phyloP scores from a whole-genome alignment of 1,140 invertebrate species.

The Kradibia gibbosae region DNA sequence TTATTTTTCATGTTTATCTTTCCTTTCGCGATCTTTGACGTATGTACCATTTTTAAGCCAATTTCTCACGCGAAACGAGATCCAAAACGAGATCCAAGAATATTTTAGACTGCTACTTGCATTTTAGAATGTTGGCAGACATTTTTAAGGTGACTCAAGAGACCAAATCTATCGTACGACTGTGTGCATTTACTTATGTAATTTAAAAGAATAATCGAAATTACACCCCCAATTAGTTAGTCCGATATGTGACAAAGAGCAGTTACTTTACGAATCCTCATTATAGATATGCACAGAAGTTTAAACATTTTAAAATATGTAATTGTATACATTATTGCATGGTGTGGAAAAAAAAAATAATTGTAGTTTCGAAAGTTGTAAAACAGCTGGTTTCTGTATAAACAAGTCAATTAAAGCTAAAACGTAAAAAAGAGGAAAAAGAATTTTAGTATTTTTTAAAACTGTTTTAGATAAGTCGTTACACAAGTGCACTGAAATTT shows the following conservation, averaged over 20 bases:
- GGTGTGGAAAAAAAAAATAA: not conserved
- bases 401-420: not conserved
- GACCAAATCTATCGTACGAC: not conserved
- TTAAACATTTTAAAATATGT: not conserved
- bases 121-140: not conserved
- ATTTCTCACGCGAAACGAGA: not conserved
- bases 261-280: not conserved
- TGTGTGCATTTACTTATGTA: not conserved
- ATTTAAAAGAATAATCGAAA: slow-evolving; percentile 13
- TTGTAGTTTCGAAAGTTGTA: slow-evolving; percentile 12
- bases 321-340: not conserved
- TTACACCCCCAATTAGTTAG: not conserved
- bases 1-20: too few species aligned
- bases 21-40: not conserved
- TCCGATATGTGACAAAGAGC: not conserved
- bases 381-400: not conserved
- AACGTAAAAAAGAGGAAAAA: not conserved
- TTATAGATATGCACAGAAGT: not conserved
- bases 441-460: not conserved
- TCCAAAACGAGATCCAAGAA: not conserved
- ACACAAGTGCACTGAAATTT: not conserved
- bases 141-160: not conserved
- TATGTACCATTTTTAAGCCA: not conserved
- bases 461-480: not conserved
- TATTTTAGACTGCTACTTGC: not conserved